A percentile compares a stretch with the other conserved stretches of the same genome.
These are phyloP conservation scores for Monopterus albus DNA, from an alignment of 2,113 vertebrate species.

Conservation along the genomic window DNA sequence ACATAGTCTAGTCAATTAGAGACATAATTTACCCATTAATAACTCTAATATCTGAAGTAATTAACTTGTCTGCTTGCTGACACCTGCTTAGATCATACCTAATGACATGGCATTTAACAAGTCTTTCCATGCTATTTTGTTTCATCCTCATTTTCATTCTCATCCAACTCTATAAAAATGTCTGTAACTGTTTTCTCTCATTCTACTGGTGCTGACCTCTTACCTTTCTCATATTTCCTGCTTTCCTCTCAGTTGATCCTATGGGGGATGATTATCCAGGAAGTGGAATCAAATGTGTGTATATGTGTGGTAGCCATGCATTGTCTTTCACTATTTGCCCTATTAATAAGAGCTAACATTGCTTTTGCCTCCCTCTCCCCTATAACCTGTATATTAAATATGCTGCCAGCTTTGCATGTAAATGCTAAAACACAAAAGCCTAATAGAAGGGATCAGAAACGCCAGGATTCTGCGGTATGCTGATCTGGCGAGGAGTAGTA, in stretches of 20 bases:
- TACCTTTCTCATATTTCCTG: constrained; percentile 92
- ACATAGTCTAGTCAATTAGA: constrained; percentile 41
- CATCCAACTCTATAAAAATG: constrained; percentile 51
- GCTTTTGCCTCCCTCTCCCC: constrained; percentile 65
- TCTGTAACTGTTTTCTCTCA: constrained; percentile 65
- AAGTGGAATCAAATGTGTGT: constrained; percentile 99
- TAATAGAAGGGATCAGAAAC: constrained; percentile 80
- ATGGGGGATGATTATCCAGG: constrained; percentile 96
- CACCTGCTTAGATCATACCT: constrained; percentile 35
- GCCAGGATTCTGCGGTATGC: constrained; percentile 62
- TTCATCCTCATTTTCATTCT: constrained; percentile 40
- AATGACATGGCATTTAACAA: constrained; percentile 45
- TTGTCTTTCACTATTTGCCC: constrained; percentile 68
- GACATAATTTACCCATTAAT: constrained; percentile 50
- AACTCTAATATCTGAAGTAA: constrained; percentile 49
- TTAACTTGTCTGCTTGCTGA: constrained; percentile 40
- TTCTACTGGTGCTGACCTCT: constrained; percentile 73
- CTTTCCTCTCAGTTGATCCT: constrained; percentile 92
- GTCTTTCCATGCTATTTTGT: constrained; percentile 37
- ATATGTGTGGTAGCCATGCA: constrained; percentile 82
- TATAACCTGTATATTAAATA: constrained; percentile 47
- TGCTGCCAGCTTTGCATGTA: constrained; percentile 88
- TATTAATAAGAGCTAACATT: constrained; percentile 70
- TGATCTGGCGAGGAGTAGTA: constrained; percentile 50
- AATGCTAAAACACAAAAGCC: constrained; percentile 48